Percentiles rank a stretch among this genome's conserved stretches.
These are phyloP conservation scores for Philhelius pedissequus DNA, from an alignment of 2,888 invertebrate species.

Conservation along the genomic window DNA sequence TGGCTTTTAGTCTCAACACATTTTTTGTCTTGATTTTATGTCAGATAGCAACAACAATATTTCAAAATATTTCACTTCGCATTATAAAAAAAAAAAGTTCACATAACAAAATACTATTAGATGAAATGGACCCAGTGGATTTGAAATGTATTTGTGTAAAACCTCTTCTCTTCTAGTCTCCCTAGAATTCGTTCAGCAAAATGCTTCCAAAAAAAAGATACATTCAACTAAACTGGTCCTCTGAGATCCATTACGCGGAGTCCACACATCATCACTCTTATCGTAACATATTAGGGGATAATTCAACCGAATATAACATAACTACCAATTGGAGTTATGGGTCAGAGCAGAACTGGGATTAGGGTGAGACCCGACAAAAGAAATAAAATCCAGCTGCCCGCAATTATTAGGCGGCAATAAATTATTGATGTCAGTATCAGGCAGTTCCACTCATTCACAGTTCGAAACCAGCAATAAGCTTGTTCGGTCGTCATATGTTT, in stretches of 20 bases:
- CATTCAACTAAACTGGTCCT: constrained; percentile 61
- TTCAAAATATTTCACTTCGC: background rate
- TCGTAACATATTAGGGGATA: constrained; percentile 55
- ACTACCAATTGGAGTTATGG: constrained; percentile 29
- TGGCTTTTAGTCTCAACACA: background rate
- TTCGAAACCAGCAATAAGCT: background rate
- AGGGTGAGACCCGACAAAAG: constrained; percentile 29
- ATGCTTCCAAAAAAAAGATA: background rate
- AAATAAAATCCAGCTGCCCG: constrained; percentile 57
- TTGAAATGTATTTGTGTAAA: constrained; percentile 47
- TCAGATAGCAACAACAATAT: background rate
- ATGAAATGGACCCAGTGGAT: constrained; percentile 56
- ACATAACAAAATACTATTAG: constrained; percentile 40
- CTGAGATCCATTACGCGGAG: constrained; percentile 52
- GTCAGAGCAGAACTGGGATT: constrained; percentile 22
- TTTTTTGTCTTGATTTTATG: background rate
- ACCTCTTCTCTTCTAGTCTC: background rate
- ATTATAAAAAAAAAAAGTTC: background rate
- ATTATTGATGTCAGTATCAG: constrained; percentile 53
- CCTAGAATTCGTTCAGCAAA: background rate
- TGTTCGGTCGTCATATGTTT: constrained; percentile 36
- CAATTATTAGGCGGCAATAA: constrained; percentile 64
- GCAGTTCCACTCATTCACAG: constrained; percentile 1
- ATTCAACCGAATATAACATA: constrained; percentile 40
- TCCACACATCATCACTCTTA: constrained; percentile 65